Evolutionary conservation across 2,797 vertebrate genomes (phyloP).

Genomic region (Syncerus caffer): DNA sequence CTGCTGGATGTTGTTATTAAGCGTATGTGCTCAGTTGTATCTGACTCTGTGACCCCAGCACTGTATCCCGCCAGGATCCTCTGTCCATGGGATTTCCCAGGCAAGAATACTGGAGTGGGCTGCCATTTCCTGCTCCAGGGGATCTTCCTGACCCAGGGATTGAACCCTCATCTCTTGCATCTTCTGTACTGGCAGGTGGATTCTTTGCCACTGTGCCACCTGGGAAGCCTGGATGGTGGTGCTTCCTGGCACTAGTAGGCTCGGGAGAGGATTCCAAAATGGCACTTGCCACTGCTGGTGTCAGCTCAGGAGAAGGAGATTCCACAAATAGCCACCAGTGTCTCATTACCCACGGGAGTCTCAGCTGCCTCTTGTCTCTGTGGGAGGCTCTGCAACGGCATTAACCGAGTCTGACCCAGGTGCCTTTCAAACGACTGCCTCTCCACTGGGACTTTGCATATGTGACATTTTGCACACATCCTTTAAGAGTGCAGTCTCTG

Average conservation of each 20-base stretch:
- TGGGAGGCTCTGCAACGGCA: not conserved
- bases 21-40: not conserved
- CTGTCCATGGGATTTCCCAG: not conserved
- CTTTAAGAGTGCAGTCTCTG: not conserved
- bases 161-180: not conserved
- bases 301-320: not conserved
- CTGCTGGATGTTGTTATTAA: not conserved
- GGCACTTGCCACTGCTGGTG: not conserved
- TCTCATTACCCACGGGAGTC: not conserved
- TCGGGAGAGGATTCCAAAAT: not conserved
- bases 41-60: not conserved
- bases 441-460: not conserved
- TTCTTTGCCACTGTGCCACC: not conserved
- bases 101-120: not conserved
- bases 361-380: not conserved
- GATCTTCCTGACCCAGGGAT: not conserved
- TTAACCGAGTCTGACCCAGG: not conserved
- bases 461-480: not conserved
- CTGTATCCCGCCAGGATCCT: not conserved
- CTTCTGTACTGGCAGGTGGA: not conserved
- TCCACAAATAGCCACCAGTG: not conserved
- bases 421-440: not conserved
- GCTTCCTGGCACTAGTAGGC: not conserved
- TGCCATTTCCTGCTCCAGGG: not conserved
- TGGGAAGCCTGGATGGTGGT: not conserved